Conservation (phyloP, 2,888 invertebrate species). For the Drosophila eohydei region DNA sequence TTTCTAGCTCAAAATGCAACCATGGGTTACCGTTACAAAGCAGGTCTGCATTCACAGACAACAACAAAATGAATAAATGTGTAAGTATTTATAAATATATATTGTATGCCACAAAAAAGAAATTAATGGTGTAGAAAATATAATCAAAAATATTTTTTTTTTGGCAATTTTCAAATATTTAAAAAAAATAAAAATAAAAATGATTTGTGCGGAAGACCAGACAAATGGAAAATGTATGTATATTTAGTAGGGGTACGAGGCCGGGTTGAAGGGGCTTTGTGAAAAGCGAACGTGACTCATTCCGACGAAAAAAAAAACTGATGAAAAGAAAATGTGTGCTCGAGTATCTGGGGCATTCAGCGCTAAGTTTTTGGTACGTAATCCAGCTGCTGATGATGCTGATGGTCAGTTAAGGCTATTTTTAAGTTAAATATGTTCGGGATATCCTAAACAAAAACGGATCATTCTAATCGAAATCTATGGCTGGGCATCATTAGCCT, state of each 20-base stretch:
- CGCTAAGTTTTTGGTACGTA: slow-evolving; percentile 48
- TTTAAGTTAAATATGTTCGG: slow-evolving; percentile 34
- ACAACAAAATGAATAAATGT: slow-evolving; percentile 3
- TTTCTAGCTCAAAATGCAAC: slow-evolving; percentile 24
- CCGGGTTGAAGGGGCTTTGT: not conserved
- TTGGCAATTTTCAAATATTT: slow-evolving; percentile 42
- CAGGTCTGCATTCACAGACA: slow-evolving; percentile 22
- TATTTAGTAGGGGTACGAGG: not conserved
- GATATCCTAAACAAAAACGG: slow-evolving; percentile 26
- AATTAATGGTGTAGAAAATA: slow-evolving; percentile 4
- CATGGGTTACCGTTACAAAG: slow-evolving; percentile 42
- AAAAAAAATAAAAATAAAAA: slow-evolving; percentile 10
- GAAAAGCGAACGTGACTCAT: slow-evolving; percentile 43
- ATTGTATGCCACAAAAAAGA: slow-evolving; percentile 10
- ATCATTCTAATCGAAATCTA: not conserved
- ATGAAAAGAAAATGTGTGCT: slow-evolving; percentile 30
- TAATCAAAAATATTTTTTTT: slow-evolving; percentile 16
- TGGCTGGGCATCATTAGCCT: slow-evolving; percentile 1
- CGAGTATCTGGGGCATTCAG: slow-evolving; percentile 53
- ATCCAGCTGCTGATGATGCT: slow-evolving; percentile 39
- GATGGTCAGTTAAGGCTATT: slow-evolving; percentile 34
- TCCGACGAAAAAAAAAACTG: slow-evolving; percentile 3
- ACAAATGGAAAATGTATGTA: slow-evolving; percentile 45
- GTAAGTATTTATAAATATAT: slow-evolving; percentile 1
- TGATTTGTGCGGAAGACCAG: slow-evolving; percentile 21